Percentiles rank a stretch among this genome's conserved stretches.
phyloP scores from a whole-genome alignment of 1,140 invertebrate genomes.

The Hylaeus volcanicus region DNA sequence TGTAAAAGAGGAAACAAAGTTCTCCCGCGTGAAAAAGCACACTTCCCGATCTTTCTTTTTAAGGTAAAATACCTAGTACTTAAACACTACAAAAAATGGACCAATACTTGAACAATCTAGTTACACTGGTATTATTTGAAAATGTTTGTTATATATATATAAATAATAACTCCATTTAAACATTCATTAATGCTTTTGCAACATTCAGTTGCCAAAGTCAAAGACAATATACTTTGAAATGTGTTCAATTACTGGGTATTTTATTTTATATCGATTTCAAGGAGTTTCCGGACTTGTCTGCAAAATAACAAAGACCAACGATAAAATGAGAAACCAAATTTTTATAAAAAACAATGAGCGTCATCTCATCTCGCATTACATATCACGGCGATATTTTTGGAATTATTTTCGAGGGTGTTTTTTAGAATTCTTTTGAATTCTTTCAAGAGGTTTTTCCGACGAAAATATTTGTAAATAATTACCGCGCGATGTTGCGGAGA shows the following conservation, averaged over 20 bases:
- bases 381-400: slow-evolving; percentile 34
- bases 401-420: slow-evolving; percentile 9
- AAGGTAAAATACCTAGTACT: no score
- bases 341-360: slow-evolving; percentile 20
- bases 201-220: no score
- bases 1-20: slow-evolving; percentile 64
- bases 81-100: no score
- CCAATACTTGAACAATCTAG: no score
- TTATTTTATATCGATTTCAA: slow-evolving; percentile 28
- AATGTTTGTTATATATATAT: no score
- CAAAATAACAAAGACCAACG: slow-evolving; percentile 36
- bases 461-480: not conserved
- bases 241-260: no score
- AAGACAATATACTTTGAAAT: no score
- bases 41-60: slow-evolving; percentile 1
- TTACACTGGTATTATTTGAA: no score
- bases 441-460: slow-evolving; percentile 5
- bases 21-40: slow-evolving; percentile 34
- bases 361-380: not conserved
- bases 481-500: slow-evolving; percentile 17
- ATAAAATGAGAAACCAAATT: slow-evolving; percentile 11
- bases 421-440: not conserved
- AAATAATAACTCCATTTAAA: no score
- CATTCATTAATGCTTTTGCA: no score
- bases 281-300: slow-evolving; percentile 39